Conservation (phyloP, 2,113 vertebrate genomes). For the Elgaria multicarinata region DNA sequence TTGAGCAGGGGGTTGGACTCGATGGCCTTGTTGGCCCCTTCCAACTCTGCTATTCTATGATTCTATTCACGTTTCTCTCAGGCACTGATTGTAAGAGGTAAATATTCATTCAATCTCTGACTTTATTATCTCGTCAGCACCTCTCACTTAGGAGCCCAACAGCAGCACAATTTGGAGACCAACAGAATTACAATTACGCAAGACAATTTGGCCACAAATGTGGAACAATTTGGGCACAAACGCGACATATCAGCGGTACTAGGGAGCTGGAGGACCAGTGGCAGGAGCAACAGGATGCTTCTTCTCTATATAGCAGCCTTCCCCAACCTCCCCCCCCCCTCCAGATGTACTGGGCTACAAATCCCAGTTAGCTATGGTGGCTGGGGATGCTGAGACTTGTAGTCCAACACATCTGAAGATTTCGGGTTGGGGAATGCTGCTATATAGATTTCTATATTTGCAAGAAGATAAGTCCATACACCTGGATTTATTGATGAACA, state of each 20-base stretch:
- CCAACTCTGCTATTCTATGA: too few species aligned
- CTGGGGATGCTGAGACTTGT: too few species aligned
- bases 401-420: too few species aligned
- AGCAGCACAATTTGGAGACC: conserved; percentile 54
- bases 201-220: conserved; percentile 50
- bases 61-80: conserved; percentile 34
- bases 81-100: conserved; percentile 46
- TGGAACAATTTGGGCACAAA: conserved; percentile 22
- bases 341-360: too few species aligned
- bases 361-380: too few species aligned
- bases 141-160: conserved; percentile 68
- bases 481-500: too few species aligned
- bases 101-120: conserved; percentile 62
- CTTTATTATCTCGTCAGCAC: conserved; percentile 62
- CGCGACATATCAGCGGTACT: not conserved
- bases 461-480: not conserved
- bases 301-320: not conserved
- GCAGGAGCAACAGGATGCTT: not conserved
- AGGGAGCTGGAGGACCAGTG: not conserved
- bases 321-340: too few species aligned
- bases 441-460: not conserved
- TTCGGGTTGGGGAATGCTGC: too few species aligned
- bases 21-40: too few species aligned
- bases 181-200: conserved; percentile 46
- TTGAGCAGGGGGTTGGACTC: too few species aligned